Evolutionary conservation across 2,797 vertebrate species (phyloP).

Genomic region (Rhinoraja longicauda): DNA sequence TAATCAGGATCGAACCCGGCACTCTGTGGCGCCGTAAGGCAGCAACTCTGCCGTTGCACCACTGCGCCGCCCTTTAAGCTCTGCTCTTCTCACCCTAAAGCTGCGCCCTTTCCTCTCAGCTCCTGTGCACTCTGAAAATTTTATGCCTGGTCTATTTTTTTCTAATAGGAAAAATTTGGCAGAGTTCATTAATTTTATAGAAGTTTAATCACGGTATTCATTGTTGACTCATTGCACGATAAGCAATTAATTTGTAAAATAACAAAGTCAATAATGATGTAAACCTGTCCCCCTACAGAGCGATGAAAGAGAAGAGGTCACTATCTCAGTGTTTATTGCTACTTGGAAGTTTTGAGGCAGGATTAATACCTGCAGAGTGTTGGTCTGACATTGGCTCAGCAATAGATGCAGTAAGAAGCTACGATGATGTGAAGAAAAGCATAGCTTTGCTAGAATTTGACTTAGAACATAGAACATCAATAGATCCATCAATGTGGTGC

Average conservation of each 20-base stretch:
- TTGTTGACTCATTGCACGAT: conserved; percentile 5
- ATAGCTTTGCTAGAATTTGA: neutral
- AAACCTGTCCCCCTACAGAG: conserved; percentile 4
- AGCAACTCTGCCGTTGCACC: too few species aligned
- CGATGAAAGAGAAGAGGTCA: neutral
- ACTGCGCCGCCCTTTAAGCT: too few species aligned
- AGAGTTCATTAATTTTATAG: conserved; percentile 32
- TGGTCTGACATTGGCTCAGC: too few species aligned
- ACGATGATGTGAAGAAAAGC: neutral
- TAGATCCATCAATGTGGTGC: too few species aligned
- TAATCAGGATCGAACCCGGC: too few species aligned
- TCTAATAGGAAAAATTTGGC: neutral
- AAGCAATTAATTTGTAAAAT: conserved; percentile 31
- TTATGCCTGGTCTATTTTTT: neutral
- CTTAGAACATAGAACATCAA: too few species aligned
- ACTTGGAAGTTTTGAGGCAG: neutral
- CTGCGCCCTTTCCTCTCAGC: neutral
- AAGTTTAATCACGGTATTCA: neutral
- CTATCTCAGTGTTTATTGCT: neutral
- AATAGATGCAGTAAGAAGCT: neutral
- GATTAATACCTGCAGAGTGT: conserved; percentile 13
- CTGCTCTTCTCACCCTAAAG: too few species aligned
- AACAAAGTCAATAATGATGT: conserved; percentile 7
- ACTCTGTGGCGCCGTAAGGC: too few species aligned
- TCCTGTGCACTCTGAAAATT: neutral